A percentile compares a stretch with the other conserved stretches of the same genome.
phyloP scores from a whole-genome alignment of 2,113 vertebrate genomes.

The Sciurus niger region DNA sequence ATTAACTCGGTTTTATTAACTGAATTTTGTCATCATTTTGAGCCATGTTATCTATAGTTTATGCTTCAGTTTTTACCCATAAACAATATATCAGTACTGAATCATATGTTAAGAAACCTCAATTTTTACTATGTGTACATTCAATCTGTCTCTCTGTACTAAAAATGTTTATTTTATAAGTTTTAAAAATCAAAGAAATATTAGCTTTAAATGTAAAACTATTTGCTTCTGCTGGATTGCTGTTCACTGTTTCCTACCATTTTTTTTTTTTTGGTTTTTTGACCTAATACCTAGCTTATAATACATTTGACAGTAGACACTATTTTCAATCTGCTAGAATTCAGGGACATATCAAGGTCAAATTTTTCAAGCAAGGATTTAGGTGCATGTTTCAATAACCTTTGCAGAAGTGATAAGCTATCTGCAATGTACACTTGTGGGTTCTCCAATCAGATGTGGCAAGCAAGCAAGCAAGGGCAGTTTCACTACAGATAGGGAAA shows the following conservation, averaged over 20 bases:
- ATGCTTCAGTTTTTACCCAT: neutral
- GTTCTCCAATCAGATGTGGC: slow-evolving; percentile 19
- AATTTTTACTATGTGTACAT: neutral
- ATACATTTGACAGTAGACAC: neutral
- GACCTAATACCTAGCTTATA: slow-evolving; percentile 1
- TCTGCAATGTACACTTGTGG: neutral
- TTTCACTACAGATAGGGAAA: neutral
- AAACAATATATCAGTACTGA: neutral
- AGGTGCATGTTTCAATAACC: slow-evolving; percentile 52
- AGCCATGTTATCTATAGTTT: neutral
- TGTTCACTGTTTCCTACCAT: neutral
- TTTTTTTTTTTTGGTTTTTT: slow-evolving; percentile 37
- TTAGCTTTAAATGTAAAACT: neutral
- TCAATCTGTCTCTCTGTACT: neutral
- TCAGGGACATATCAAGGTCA: slow-evolving; percentile 22
- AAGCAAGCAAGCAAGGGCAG: neutral
- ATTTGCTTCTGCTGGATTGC: slow-evolving; percentile 42
- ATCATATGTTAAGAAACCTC: neutral
- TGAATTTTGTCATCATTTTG: neutral
- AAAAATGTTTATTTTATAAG: neutral
- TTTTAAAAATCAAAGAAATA: slow-evolving; percentile 81
- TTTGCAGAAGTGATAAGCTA: slow-evolving; percentile 47
- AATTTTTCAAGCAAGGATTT: slow-evolving; percentile 58
- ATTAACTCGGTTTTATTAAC: neutral
- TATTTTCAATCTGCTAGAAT: slow-evolving; percentile 53